Evolutionary conservation across 1,140 invertebrate species (phyloP).

Genomic region (Pararge aegeria): DNA sequence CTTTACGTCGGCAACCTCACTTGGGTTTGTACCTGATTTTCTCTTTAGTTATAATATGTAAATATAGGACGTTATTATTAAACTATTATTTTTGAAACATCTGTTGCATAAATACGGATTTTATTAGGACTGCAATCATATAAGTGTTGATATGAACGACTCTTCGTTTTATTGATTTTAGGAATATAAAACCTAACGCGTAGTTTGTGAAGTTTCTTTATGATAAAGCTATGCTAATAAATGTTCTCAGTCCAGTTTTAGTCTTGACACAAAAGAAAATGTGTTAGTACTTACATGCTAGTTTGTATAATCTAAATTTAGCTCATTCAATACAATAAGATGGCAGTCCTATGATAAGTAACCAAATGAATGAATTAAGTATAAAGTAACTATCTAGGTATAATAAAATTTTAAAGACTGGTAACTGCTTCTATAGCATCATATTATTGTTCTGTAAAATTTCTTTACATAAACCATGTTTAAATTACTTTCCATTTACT

Average conservation of each 20-base stretch:
- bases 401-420: too few species aligned
- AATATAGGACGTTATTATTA: slow-evolving; percentile 29
- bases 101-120: slow-evolving; percentile 23
- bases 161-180: slow-evolving; percentile 5
- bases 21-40: slow-evolving; percentile 84
- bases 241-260: too few species aligned
- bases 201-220: neutral
- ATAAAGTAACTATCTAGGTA: neutral
- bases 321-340: slow-evolving; percentile 12
- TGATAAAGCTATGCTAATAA: too few species aligned
- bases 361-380: slow-evolving; percentile 22
- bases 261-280: too few species aligned
- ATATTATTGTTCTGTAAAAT: neutral
- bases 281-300: too few species aligned
- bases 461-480: neutral
- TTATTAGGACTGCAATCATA: slow-evolving; percentile 31
- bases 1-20: slow-evolving; percentile 97
- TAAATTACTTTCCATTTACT: too few species aligned
- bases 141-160: neutral
- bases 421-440: neutral
- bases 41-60: slow-evolving; percentile 46
- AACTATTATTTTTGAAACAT: slow-evolving; percentile 21
- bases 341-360: slow-evolving; percentile 26
- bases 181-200: neutral
- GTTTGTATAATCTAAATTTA: neutral